Percentiles rank a stretch among this genome's conserved stretches.
Evolutionary conservation across 2,888 invertebrate species (phyloP).

Genomic region (Lepidocyrtinus sp.): DNA sequence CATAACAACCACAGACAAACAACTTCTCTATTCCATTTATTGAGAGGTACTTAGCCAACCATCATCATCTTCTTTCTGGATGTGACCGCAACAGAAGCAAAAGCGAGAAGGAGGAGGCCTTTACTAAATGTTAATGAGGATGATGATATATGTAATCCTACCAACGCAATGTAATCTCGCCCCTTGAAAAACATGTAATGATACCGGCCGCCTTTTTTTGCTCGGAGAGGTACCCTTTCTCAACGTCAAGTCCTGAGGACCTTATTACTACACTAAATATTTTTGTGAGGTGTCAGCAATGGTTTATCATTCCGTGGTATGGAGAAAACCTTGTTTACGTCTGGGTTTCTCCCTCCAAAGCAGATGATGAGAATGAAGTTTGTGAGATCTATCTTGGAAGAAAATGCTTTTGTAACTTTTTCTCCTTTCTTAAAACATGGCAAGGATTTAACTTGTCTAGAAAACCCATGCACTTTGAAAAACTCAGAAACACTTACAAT

Average conservation of each 20-base stretch:
- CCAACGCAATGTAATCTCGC: neutral
- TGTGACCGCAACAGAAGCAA: neutral
- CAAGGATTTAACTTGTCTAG: neutral
- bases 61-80: neutral
- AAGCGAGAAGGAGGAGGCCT: slow-evolving; percentile 9
- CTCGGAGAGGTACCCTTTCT: neutral
- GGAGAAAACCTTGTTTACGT: too few species aligned
- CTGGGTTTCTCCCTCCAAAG: neutral
- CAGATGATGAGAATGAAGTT: neutral
- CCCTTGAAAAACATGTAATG: too few species aligned
- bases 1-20: slow-evolving; percentile 13
- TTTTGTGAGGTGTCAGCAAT: slow-evolving; percentile 55
- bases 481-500: neutral
- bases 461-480: neutral
- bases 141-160: slow-evolving; percentile 7
- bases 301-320: slow-evolving; percentile 53
- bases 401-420: slow-evolving; percentile 6
- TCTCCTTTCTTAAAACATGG: neutral
- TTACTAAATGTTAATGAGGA: slow-evolving; percentile 1
- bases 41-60: slow-evolving; percentile 10
- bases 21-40: slow-evolving; percentile 2
- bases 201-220: slow-evolving; percentile 6
- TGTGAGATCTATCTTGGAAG: slow-evolving; percentile 9
- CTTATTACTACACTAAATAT: slow-evolving; percentile 10
- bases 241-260: neutral